Conservation (phyloP, 2,888 invertebrate genomes). For the Neoaliturus tenellus region DNA sequence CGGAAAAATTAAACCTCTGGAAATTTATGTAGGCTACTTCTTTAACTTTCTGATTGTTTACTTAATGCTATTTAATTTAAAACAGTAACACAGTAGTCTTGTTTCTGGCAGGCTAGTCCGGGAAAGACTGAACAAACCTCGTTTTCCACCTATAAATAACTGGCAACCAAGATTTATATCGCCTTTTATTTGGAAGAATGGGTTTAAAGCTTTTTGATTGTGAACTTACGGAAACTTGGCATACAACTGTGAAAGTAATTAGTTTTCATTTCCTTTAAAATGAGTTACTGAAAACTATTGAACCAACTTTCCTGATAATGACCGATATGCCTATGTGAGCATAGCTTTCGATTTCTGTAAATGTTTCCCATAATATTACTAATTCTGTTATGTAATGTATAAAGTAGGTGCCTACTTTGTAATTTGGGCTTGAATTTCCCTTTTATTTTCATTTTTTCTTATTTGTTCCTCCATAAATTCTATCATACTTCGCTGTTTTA, state of each 20-base stretch:
- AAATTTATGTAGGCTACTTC: too few relatives aligned
- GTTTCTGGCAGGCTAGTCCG: background rate
- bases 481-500: too few relatives aligned
- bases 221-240: background rate
- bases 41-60: too few relatives aligned
- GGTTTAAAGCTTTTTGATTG: slow-evolving; percentile 19
- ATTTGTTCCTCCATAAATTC: too few relatives aligned
- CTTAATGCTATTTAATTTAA: background rate
- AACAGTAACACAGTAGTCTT: background rate
- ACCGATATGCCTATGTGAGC: background rate
- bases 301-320: background rate
- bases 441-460: too few relatives aligned
- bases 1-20: too few relatives aligned
- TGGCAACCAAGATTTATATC: slow-evolving; percentile 6
- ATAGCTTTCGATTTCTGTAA: too few relatives aligned
- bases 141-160: background rate
- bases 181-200: background rate
- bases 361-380: too few relatives aligned
- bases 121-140: background rate
- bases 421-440: too few relatives aligned
- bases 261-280: background rate
- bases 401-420: too few relatives aligned
- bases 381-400: too few relatives aligned
- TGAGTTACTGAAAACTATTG: background rate
- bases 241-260: background rate